Evolutionary conservation across 1,140 invertebrate genomes (phyloP).

Genomic region (Rhopalosiphum padi): DNA sequence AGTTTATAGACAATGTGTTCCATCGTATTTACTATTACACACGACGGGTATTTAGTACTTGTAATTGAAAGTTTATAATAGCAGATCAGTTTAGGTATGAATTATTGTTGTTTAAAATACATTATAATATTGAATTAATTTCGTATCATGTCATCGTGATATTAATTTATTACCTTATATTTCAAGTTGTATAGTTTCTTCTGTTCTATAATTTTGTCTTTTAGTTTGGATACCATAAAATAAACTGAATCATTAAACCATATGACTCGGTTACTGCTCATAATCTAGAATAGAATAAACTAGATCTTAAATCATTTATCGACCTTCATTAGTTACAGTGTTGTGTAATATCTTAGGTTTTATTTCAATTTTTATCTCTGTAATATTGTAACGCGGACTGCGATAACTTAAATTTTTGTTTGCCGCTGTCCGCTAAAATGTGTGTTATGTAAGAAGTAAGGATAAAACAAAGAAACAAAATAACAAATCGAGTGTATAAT

Average conservation of each 20-base stretch:
- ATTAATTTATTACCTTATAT: neutral
- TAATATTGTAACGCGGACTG: neutral
- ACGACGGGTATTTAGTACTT: neutral
- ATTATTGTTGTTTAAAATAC: neutral
- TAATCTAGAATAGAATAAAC: neutral
- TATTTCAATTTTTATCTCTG: neutral
- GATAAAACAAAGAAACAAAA: too few species aligned
- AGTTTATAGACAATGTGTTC: neutral
- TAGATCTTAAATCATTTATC: neutral
- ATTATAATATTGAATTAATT: neutral
- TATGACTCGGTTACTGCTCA: neutral
- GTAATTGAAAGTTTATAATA: neutral
- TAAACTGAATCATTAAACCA: neutral
- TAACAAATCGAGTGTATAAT: too few species aligned
- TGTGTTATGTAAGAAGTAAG: too few species aligned
- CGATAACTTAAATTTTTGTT: too few species aligned
- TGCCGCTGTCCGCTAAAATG: too few species aligned
- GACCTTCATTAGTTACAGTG: neutral
- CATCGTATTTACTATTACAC: neutral
- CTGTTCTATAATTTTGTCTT: neutral
- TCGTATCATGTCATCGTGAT: neutral
- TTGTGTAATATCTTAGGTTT: neutral
- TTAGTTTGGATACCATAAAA: neutral
- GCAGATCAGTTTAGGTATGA: neutral
- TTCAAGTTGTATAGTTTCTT: neutral